Evolutionary conservation across 2,797 vertebrate genomes (phyloP).

Genomic region (Coilia nasus): DNA sequence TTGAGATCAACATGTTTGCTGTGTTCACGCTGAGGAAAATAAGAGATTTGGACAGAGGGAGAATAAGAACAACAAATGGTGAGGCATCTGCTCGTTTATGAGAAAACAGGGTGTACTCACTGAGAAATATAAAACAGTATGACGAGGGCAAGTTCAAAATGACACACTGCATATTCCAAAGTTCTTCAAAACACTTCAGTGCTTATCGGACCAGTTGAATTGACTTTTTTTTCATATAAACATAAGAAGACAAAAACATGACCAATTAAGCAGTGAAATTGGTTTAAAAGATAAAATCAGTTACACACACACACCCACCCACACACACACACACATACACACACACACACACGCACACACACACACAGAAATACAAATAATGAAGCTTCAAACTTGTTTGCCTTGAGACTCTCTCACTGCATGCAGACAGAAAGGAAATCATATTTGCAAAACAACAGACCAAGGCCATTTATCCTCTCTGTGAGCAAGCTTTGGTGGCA

Average conservation of each 20-base stretch:
- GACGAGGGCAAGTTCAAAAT: not conserved
- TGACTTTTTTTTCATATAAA: constrained; percentile 47
- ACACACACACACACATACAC: not conserved
- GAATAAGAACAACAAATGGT: not conserved
- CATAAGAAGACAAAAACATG: constrained; percentile 62
- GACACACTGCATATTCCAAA: constrained; percentile 1
- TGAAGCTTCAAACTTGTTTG: constrained; percentile 42
- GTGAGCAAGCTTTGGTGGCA: constrained; percentile 49
- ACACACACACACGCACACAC: constrained; percentile 20
- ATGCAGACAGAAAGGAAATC: constrained; percentile 31
- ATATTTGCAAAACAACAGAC: constrained; percentile 40
- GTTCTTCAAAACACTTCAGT: constrained; percentile 16
- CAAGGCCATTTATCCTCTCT: constrained; percentile 35
- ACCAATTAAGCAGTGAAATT: constrained; percentile 65
- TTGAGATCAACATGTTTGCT: not conserved
- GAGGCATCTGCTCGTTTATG: not conserved
- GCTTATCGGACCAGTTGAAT: constrained; percentile 31
- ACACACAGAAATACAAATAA: constrained; percentile 39
- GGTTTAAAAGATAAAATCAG: constrained; percentile 61
- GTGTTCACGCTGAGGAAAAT: not conserved
- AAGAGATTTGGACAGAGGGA: not conserved
- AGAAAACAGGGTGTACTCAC: not conserved
- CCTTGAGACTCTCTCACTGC: constrained; percentile 27
- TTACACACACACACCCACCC: constrained; percentile 1
- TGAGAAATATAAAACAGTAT: not conserved